Evolutionary conservation across 2,797 vertebrate genomes (phyloP).

Genomic region (Alcedo atthis): DNA sequence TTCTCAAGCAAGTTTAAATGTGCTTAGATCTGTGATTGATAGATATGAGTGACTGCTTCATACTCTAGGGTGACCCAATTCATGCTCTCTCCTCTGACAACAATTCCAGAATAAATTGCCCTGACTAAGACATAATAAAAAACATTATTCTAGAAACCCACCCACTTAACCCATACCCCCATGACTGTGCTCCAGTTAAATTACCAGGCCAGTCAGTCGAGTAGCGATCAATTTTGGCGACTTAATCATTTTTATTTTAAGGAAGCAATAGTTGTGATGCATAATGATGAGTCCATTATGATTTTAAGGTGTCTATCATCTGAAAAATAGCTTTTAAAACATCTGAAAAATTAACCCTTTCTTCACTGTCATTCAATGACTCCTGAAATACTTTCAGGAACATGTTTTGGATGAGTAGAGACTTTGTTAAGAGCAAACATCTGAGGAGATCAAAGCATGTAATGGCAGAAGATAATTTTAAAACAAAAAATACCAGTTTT

Average conservation of each 20-base stretch:
- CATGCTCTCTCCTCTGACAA: slow-evolving; percentile 40
- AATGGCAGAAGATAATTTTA: neutral
- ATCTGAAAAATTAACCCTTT: neutral
- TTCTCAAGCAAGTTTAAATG: slow-evolving; percentile 48
- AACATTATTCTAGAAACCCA: slow-evolving; percentile 38
- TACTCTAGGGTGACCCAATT: slow-evolving; percentile 64
- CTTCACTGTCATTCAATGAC: neutral
- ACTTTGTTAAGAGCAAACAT: neutral
- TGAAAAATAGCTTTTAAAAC: neutral
- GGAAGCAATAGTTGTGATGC: neutral
- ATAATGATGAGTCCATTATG: neutral
- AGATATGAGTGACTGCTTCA: slow-evolving; percentile 40
- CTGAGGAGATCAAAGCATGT: neutral
- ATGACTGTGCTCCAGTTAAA: neutral
- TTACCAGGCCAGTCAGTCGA: neutral
- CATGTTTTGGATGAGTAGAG: neutral
- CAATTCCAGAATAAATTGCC: slow-evolving; percentile 66
- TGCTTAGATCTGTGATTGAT: slow-evolving; percentile 45
- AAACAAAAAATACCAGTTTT: neutral
- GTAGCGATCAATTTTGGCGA: neutral
- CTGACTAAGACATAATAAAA: slow-evolving; percentile 61
- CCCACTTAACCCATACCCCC: slow-evolving; percentile 31
- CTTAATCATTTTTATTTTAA: slow-evolving; percentile 7
- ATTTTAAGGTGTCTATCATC: neutral
- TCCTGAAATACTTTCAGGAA: neutral